phyloP scores from a whole-genome alignment of 92 coral and sea anemone genomes.

The Bergia sp. region DNA sequence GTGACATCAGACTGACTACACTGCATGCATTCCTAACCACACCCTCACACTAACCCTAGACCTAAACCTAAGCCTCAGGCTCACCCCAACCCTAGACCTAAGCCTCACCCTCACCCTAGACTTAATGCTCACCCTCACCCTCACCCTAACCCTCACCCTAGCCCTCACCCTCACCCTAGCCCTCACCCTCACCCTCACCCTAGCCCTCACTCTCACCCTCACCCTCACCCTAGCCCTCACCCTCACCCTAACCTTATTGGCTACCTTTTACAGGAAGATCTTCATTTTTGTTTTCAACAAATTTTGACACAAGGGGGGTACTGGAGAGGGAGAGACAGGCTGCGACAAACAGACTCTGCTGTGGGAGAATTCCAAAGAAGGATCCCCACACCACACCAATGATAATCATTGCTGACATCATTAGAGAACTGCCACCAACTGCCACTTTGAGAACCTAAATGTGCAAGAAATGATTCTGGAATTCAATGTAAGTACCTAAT shows the following conservation, averaged over 20 bases:
- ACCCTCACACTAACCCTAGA: too few relatives aligned
- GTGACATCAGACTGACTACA: too few relatives aligned
- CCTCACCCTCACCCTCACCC: too few relatives aligned
- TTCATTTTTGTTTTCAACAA: conserved; percentile 75
- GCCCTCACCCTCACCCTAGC: too few relatives aligned
- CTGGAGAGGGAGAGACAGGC: conserved; percentile 95
- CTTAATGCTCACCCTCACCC: too few relatives aligned
- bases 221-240: too few relatives aligned
- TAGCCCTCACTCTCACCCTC: too few relatives aligned
- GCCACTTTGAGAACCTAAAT: conserved; percentile 92
- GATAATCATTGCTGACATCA: conserved; percentile 80
- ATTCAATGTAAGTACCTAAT: neutral
- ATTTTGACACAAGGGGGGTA: conserved; percentile 96
- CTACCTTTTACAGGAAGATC: conserved; percentile 68
- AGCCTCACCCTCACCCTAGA: too few relatives aligned
- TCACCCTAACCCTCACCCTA: too few relatives aligned
- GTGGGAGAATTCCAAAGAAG: conserved; percentile 84
- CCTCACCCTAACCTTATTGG: neutral
- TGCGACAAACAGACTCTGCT: conserved; percentile 94
- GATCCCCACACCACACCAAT: conserved; percentile 89
- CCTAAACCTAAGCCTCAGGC: too few relatives aligned
- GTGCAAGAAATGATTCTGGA: neutral
- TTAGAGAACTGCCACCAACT: conserved; percentile 87
- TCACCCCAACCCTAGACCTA: too few relatives aligned
- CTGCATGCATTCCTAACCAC: too few relatives aligned